Percentiles rank a stretch among this genome's conserved stretches.
Conservation (phyloP, 1,140 invertebrate species). For the Lysiphlebus fabarum region DNA sequence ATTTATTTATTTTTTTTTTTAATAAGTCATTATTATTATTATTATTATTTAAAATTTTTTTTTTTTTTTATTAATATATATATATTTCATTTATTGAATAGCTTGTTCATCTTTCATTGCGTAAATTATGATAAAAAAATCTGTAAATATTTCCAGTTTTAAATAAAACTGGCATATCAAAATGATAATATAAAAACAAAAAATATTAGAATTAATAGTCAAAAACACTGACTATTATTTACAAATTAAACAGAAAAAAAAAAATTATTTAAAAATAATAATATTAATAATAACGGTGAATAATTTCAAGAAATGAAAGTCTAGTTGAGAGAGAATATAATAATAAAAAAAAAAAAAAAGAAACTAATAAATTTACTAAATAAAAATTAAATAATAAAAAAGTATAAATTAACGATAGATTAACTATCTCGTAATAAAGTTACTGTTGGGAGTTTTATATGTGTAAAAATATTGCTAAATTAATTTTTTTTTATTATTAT, state of each 20-base stretch:
- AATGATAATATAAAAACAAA: slow-evolving; percentile 29
- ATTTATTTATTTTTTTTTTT: slow-evolving; percentile 15
- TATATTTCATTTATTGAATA: slow-evolving; percentile 13
- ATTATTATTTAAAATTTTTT: slow-evolving; percentile 25
- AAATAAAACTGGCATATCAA: slow-evolving; percentile 20
- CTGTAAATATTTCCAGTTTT: slow-evolving; percentile 16
- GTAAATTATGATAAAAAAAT: slow-evolving; percentile 17
- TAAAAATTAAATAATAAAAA: not conserved
- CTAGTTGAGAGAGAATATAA: slow-evolving; percentile 25
- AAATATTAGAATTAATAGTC: slow-evolving; percentile 21
- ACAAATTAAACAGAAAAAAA: slow-evolving; percentile 7
- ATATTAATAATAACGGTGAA: slow-evolving; percentile 16
- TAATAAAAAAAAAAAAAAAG: slow-evolving; percentile 27
- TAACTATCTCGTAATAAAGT: slow-evolving; percentile 7
- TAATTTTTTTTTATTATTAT: slow-evolving; percentile 28
- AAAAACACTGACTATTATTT: not conserved
- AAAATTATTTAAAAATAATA: slow-evolving; percentile 1
- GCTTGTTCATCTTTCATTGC: slow-evolving; percentile 16
- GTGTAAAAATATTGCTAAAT: slow-evolving; percentile 48
- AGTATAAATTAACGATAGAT: slow-evolving; percentile 22
- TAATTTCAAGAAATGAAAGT: slow-evolving; percentile 15
- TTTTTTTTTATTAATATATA: slow-evolving; percentile 1
- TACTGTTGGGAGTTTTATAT: slow-evolving; percentile 37
- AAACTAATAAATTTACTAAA: not conserved
- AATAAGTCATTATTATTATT: slow-evolving; percentile 9